Base-by-base conservation (phyloP, 1,140 invertebrate species). In the Polyergus mexicanus region DNA sequence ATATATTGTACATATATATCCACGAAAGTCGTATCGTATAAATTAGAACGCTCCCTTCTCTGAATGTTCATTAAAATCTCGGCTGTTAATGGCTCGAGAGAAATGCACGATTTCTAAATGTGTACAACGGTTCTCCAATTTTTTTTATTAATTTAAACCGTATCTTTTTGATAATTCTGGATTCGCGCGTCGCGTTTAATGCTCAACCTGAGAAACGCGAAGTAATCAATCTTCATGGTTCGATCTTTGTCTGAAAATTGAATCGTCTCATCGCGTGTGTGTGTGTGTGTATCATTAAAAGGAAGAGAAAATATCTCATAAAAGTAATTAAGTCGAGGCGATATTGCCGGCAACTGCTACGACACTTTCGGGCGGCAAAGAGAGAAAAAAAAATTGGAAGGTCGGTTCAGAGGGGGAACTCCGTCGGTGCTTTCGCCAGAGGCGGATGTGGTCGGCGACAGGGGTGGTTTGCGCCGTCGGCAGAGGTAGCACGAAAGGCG, bases 321-420 rank as follows among this genome's bases (percentile, higher is more conserved):
- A 90, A 90, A 90, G 89, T 90, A 90, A 90, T 90, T 90, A 90
- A 80, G 77, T 35, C 68, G 47, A 69, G 54, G 44, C 77, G 77
- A 80, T 80, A 80, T 80, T 80, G 77, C 77, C 65, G 77, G 77
- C 77, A 71, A 80, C 77, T 71, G 65, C 65, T 44, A 56, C 65
- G 44, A 71, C 35, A 69, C 65, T 80, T 32, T 56, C 54, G 35
- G 65, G 44, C 32, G 41, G n/a, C 0, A 38, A 66, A 62, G 47
- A 63, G 86, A 51, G 16, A 25, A 10, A 75, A 81, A 51, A 72
- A 63, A 10, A 77, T 72, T 38, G 47, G 69, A 83, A 69, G 65
- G 41, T 68, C 38, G 68, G 60, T 16, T 28, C 74, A 25, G 63
- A 32, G 62, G 63, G 62, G 60, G 28, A 60, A 76, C 62, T 80